Base-by-base conservation (phyloP, 1,140 invertebrate genomes). In the Solen grandis region DNA sequence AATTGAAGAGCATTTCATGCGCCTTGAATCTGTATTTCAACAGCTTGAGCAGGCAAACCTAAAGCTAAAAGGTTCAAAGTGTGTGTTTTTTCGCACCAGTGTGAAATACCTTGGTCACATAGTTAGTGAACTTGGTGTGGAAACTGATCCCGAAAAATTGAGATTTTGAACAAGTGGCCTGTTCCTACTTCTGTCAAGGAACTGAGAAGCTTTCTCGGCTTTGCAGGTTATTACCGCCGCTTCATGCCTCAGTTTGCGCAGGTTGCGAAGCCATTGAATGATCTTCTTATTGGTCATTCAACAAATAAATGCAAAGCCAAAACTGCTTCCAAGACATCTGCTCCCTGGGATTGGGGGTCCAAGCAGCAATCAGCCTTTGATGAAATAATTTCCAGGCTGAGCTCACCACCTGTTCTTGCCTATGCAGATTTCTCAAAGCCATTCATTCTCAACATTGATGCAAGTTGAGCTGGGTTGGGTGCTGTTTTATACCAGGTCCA, bases 91-190 rank as follows among this genome's bases (percentile, higher is more conserved):
- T 3, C 41, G 72, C 27, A 22, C 29, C 0, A 54, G 85, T 52
- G 74, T 89, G 1, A 60, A 36, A 4, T 91, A 82, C 77, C 52
- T 89, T 5, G n/a, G n/a, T n/a, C n/a, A n/a, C n/a, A n/a, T n/a
- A n/a, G n/a, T n/a, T n/a, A n/a, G n/a, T n/a, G n/a, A 88, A 88
- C 4, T 84, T 4, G 87, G 86, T 3, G 70, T 90, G 14, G 62
- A 50, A 16, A 83, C 86, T 5, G 83, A 90, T 77, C 80, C 73
- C 31, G 76, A 83, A 0, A 92, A 92, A 69, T 90, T 5, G 46
- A 75, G 60, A 77, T 83, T 13, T 79, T 92, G 19, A 69, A 68
- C 33, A 60, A 88, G 10, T 88, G 84, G 72, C 88, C 87, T 35
- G 78, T n/a, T n/a, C 92, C 92, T 25, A 86, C 8, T 10, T 65